Conservation (phyloP, 2,113 vertebrate species). For the Macrotis lagotis region DNA sequence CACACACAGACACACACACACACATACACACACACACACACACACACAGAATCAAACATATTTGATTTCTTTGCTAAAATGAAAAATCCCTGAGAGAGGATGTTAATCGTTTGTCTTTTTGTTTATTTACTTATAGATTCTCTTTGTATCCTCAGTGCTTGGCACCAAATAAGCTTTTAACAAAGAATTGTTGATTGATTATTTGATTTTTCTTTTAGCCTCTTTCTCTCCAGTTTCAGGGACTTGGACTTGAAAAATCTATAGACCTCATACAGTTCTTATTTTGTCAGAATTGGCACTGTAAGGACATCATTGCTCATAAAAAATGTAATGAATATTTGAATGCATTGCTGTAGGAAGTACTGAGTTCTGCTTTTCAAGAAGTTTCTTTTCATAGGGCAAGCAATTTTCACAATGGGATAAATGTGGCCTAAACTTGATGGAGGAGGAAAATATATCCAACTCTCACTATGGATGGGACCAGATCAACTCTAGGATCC, state of each 20-base stretch:
- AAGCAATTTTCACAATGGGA: neutral
- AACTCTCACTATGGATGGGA: neutral
- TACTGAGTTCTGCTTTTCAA: neutral
- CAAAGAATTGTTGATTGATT: no score
- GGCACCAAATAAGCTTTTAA: neutral
- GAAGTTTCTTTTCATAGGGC: neutral
- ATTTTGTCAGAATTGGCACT: neutral
- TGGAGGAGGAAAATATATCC: neutral
- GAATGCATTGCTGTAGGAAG: neutral
- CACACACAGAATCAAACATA: no score
- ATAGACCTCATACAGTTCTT: neutral
- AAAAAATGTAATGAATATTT: neutral
- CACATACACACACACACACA: no score
- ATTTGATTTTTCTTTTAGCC: neutral
- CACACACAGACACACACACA: no score
- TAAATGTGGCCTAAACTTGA: neutral
- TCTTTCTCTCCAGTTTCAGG: neutral
- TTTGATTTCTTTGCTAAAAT: no score
- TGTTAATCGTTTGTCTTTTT: no score
- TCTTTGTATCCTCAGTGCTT: no score
- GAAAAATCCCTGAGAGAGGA: no score
- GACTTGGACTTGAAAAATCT: neutral
- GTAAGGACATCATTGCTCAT: neutral
- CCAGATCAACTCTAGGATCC: neutral
- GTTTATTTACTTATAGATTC: no score